phyloP scores from a whole-genome alignment of 2,797 vertebrate genomes.

The Lepus townsendii region DNA sequence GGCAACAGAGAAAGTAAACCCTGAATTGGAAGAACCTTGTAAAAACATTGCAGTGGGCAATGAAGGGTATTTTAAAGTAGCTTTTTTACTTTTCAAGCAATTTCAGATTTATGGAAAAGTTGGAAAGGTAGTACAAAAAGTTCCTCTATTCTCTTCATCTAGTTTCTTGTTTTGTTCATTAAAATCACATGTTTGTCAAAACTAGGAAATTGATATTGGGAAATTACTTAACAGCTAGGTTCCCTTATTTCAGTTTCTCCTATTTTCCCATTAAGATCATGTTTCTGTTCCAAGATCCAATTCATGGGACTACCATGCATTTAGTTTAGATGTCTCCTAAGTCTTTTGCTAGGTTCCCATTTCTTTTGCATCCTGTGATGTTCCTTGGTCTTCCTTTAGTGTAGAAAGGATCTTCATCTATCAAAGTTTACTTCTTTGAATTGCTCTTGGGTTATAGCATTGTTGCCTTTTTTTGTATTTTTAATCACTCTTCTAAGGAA shows the following conservation, averaged over 20 bases:
- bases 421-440: background rate
- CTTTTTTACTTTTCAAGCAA: conserved; percentile 40
- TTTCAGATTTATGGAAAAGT: conserved; percentile 24
- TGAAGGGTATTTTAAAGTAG: conserved; percentile 21
- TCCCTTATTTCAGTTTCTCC: conserved; percentile 2
- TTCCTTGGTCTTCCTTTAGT: background rate
- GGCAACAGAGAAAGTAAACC: background rate
- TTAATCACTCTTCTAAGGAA: background rate
- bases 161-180: background rate
- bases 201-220: background rate
- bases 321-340: background rate
- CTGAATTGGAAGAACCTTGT: background rate
- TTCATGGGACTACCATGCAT: background rate
- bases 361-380: background rate
- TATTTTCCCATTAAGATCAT: background rate
- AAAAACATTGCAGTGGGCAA: background rate
- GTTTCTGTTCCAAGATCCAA: background rate
- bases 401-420: background rate
- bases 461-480: background rate
- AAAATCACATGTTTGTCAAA: background rate
- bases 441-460: background rate
- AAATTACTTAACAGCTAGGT: background rate
- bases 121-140: background rate
- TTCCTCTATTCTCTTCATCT: background rate
- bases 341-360: background rate